phyloP scores from a whole-genome alignment of 2,113 vertebrate species.

The Epinephelus cyanopodus region DNA sequence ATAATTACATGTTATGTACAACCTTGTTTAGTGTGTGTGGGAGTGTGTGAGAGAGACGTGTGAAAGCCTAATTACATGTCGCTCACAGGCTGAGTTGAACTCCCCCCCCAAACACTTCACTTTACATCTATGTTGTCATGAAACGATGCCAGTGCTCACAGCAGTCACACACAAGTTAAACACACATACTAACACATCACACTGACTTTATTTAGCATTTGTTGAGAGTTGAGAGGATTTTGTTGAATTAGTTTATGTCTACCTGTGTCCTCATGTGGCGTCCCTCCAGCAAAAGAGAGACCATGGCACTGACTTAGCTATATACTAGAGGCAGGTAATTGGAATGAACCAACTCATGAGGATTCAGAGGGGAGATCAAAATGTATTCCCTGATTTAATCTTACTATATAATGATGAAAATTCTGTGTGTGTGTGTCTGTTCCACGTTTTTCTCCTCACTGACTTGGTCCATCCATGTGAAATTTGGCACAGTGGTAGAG shows the following conservation, averaged over 20 bases:
- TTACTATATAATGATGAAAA: too few species aligned
- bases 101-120: neutral
- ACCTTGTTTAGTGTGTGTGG: neutral
- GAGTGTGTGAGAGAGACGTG: neutral
- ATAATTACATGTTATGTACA: neutral
- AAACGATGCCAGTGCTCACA: neutral
- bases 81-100: neutral
- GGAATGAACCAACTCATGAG: neutral
- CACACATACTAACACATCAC: neutral
- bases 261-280: neutral
- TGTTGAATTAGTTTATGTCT: neutral
- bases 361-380: neutral
- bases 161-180: neutral
- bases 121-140: neutral
- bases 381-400: too few species aligned
- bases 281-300: neutral
- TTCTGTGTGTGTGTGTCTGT: too few species aligned
- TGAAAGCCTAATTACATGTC: neutral
- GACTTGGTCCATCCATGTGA: too few species aligned
- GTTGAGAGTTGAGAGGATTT: neutral
- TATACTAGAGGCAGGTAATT: neutral
- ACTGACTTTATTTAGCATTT: neutral
- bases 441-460: too few species aligned
- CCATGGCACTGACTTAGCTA: neutral
- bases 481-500: too few species aligned